Evolutionary conservation across 2,797 vertebrate genomes (phyloP).

Genomic region (Pseudochromis fuscus): DNA sequence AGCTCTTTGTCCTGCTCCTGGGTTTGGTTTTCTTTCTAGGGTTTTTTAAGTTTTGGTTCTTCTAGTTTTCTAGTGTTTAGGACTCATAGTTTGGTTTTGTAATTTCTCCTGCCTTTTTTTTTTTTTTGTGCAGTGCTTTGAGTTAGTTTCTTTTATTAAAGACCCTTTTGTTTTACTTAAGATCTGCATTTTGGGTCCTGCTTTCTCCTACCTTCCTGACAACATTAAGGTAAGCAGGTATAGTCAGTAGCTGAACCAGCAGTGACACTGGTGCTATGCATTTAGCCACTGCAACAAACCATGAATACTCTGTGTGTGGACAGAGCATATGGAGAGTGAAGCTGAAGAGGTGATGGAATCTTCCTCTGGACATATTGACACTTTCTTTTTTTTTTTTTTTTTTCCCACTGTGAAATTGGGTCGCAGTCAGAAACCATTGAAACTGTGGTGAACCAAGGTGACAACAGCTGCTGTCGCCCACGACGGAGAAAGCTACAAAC

Average conservation of each 20-base stretch:
- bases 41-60: no score
- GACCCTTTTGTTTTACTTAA: no score
- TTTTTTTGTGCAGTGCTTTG: no score
- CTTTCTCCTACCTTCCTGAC: no score
- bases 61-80: no score
- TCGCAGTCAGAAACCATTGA: conserved; percentile 33
- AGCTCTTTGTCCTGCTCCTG: no score
- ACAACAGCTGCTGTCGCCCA: conserved; percentile 21
- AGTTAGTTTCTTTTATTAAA: no score
- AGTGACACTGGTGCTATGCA: background rate
- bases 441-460: conserved; percentile 43
- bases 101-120: no score
- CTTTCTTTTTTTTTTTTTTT: conserved; percentile 23
- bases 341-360: conserved; percentile 14
- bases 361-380: conserved; percentile 17
- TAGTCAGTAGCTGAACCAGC: background rate
- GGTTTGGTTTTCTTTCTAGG: no score
- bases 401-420: conserved; percentile 38
- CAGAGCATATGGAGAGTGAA: conserved; percentile 13
- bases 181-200: no score
- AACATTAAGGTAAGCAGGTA: background rate
- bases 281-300: background rate
- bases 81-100: no score
- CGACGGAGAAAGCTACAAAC: conserved; percentile 13
- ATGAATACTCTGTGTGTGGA: conserved; percentile 3